phyloP scores from a whole-genome alignment of 2,113 vertebrate species.

The Micromys minutus region DNA sequence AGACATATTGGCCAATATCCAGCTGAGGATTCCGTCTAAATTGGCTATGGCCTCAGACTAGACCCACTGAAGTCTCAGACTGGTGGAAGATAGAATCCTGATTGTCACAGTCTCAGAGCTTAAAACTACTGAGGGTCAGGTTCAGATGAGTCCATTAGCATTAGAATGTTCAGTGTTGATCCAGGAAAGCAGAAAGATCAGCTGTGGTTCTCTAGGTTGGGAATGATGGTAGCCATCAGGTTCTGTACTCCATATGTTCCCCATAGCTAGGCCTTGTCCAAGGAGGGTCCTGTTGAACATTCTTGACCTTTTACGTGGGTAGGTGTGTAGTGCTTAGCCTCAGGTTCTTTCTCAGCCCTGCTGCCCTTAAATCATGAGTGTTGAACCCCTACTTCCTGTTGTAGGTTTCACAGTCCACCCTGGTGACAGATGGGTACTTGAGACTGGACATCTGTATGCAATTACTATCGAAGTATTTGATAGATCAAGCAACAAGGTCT shows the following conservation, averaged over 20 bases:
- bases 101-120: not conserved
- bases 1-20: not conserved
- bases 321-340: not conserved
- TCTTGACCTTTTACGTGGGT: not conserved
- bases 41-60: not conserved
- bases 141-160: not conserved
- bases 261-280: not conserved
- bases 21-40: not conserved
- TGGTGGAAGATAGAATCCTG: not conserved
- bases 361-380: not conserved
- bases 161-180: not conserved
- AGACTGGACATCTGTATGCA: conserved; percentile 91
- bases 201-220: not conserved
- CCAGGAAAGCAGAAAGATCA: no score
- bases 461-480: conserved; percentile 94
- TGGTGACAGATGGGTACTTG: conserved; percentile 95
- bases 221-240: accelerated
- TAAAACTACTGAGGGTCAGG: no score
- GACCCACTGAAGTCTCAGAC: not conserved
- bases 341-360: not conserved
- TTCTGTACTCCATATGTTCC: no score
- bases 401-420: conserved; percentile 94
- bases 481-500: conserved; percentile 93
- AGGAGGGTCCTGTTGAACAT: accelerated
- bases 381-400: conserved; percentile 58